Evolutionary conservation across 2,888 invertebrate genomes (phyloP).

Genomic region (Pyrgus malvae): DNA sequence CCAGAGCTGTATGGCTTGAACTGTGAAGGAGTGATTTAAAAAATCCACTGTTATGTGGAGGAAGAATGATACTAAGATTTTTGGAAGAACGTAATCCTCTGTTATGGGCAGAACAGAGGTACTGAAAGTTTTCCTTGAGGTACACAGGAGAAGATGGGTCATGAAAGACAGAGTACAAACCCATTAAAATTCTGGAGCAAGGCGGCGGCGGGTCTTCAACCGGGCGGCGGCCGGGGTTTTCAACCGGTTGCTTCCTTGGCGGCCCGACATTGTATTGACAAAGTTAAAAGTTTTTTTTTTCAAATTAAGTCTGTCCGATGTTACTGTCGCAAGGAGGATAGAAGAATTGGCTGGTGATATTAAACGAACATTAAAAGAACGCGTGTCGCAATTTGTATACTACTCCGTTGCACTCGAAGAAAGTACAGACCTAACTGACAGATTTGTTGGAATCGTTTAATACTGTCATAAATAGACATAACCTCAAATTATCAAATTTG

Average conservation of each 20-base stretch:
- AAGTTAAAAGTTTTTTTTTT: neutral
- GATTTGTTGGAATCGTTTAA: slow-evolving; percentile 18
- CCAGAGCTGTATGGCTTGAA: too few relatives aligned
- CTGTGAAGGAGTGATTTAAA: too few relatives aligned
- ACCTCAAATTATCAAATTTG: slow-evolving; percentile 14
- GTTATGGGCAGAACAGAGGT: too few relatives aligned
- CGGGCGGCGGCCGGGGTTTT: too few relatives aligned
- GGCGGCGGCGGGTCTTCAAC: too few relatives aligned
- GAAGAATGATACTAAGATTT: too few relatives aligned
- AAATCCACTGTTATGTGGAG: too few relatives aligned
- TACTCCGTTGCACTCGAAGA: slow-evolving; percentile 21
- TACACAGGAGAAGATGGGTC: too few relatives aligned
- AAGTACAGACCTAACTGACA: slow-evolving; percentile 18
- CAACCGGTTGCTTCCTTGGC: neutral
- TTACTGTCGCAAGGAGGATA: neutral
- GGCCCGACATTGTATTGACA: neutral
- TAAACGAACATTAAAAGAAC: slow-evolving; percentile 11
- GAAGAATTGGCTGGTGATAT: slow-evolving; percentile 16
- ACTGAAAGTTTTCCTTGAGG: too few relatives aligned
- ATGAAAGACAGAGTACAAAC: too few relatives aligned
- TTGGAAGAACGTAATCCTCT: too few relatives aligned
- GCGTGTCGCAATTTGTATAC: slow-evolving; percentile 17
- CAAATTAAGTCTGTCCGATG: neutral
- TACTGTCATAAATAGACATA: neutral
- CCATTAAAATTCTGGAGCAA: too few relatives aligned